phyloP scores from a whole-genome alignment of 2,888 invertebrate genomes.

The Heliconius cydno region DNA sequence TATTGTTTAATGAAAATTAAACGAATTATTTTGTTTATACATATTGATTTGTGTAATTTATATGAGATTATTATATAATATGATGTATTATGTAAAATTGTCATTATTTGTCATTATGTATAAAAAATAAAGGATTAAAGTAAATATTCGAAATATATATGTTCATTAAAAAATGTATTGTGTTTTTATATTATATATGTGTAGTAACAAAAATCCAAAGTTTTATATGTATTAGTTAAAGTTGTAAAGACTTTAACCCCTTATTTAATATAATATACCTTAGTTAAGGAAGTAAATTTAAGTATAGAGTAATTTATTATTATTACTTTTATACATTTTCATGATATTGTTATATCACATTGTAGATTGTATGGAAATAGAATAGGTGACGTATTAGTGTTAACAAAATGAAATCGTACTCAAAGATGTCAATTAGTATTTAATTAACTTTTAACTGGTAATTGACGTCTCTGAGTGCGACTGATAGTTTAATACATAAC shows the following conservation, averaged over 20 bases:
- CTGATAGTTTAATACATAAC: background rate
- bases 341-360: slow-evolving; percentile 25
- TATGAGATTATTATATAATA: slow-evolving; percentile 9
- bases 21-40: background rate
- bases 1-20: background rate
- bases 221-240: background rate
- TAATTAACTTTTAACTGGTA: background rate
- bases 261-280: slow-evolving; percentile 17
- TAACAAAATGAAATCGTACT: background rate
- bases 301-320: slow-evolving; percentile 16
- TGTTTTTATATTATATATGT: background rate
- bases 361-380: slow-evolving; percentile 13
- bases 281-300: slow-evolving; percentile 1
- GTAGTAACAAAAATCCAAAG: background rate
- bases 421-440: slow-evolving; percentile 1
- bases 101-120: background rate
- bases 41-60: slow-evolving; percentile 8
- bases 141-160: too few species aligned
- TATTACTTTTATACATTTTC: slow-evolving; percentile 43
- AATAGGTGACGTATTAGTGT: background rate
- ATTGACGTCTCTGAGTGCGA: background rate
- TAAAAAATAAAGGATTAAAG: slow-evolving; percentile 1
- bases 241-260: slow-evolving; percentile 4
- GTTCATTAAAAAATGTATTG: background rate
- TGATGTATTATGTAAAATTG: background rate